A percentile compares a stretch with the other conserved stretches of the same genome.
phyloP scores from a whole-genome alignment of 2,888 invertebrate genomes.

The Ditula angustiorana region DNA sequence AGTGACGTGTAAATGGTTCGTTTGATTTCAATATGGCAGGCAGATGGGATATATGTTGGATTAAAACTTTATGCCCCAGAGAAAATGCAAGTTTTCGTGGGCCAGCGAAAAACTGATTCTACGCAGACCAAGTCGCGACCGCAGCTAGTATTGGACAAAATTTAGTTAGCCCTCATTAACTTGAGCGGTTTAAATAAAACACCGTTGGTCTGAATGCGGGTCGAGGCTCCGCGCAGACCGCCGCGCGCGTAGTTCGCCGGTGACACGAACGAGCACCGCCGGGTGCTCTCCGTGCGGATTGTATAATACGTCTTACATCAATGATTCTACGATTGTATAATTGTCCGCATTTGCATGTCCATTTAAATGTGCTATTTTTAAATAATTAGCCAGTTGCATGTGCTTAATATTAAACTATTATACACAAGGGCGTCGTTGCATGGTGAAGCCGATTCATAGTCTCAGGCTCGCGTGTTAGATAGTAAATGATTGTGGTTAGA shows the following conservation, averaged over 20 bases:
- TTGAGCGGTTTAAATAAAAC: background rate
- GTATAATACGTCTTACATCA: constrained; percentile 27
- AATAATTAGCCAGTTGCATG: constrained; percentile 17
- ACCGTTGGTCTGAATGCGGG: constrained; percentile 27
- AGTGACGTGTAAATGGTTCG: too few species aligned
- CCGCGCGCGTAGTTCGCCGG: background rate
- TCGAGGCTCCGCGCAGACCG: constrained; percentile 23
- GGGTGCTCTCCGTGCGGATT: constrained; percentile 9
- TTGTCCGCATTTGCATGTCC: constrained; percentile 17
- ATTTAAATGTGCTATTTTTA: constrained; percentile 1
- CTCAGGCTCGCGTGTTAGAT: background rate
- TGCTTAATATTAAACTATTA: background rate
- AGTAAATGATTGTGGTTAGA: too few species aligned
- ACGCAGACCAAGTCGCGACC: too few species aligned
- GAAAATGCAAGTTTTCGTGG: too few species aligned
- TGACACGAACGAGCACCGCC: too few species aligned
- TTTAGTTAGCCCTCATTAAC: too few species aligned
- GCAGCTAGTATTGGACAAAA: too few species aligned
- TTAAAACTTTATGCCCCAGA: too few species aligned
- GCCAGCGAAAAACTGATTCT: too few species aligned
- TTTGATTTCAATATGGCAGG: too few species aligned
- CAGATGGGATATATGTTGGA: too few species aligned
- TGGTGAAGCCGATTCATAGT: background rate
- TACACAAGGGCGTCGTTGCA: constrained; percentile 12
- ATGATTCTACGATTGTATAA: constrained; percentile 27